Base-by-base conservation (phyloP, 2,113 vertebrate genomes). In the Pyxicephalus adspersus region DNA sequence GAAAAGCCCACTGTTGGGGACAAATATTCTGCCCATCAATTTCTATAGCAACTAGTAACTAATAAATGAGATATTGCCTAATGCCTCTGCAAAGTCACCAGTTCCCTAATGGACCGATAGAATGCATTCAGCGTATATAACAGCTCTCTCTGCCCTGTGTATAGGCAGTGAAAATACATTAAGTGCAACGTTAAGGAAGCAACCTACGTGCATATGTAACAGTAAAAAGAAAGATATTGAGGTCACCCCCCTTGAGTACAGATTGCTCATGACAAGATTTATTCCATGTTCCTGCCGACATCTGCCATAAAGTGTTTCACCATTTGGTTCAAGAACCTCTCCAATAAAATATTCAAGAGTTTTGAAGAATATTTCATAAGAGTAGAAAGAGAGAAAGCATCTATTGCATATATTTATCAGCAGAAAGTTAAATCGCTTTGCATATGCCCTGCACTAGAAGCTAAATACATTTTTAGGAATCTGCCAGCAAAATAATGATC, bases 401-500 rank as follows among this genome's bases (percentile, higher is more conserved):
- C 1, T 13, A 45, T 13, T 11, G 38, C 38, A 45, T 45, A 11
- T 8, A 13, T 45, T 45, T 45, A 45, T 45, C 23, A 15, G 20
- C 29, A 38, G 65, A 67, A 52, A 52, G 13, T 3, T 13, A 64
- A 17, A 1, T 23, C 16, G 29, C 60, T 38, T 13, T 31, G 20
- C 45, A 26, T 0, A 13, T 8, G 38, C 34, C 31, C 29, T 0
- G n/a, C 28, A 9, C 28, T n/a, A 1, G 74, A 34, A 54, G 63
- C 1, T 18, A 31, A 0, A 45, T 45, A 45, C 60, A 45, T 34
- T 45, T 1, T 51, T 28, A 28, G 34, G 0, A 51, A 64, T 76
- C 38, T 76, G 58, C 23, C 58, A 76, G 38, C 58, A 64, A 51
- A 76, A 64, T 64, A 64, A 76, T 29, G 15, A 29, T 8, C 74